A percentile compares a stretch with the other conserved stretches of the same genome.
Evolutionary conservation across 2,888 invertebrate species (phyloP).

Genomic region (Oegoconia quadripuncta): DNA sequence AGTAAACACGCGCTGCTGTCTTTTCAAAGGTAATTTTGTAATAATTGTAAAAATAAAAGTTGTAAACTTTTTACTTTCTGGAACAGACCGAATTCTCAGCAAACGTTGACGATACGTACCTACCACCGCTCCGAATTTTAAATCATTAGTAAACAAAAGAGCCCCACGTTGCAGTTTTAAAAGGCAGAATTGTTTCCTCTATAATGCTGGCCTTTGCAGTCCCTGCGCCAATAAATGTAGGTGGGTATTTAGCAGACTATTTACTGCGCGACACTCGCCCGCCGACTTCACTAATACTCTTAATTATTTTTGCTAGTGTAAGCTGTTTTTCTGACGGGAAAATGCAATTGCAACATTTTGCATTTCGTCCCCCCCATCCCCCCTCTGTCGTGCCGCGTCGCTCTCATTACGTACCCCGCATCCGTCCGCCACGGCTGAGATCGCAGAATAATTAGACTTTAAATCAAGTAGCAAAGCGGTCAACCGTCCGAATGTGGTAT

Average conservation of each 20-base stretch:
- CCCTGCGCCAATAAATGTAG: slow-evolving; percentile 72
- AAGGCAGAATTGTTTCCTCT: slow-evolving; percentile 69
- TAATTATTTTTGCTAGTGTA: slow-evolving; percentile 77
- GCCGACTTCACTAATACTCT: slow-evolving; percentile 73
- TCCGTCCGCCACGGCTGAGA: slow-evolving; percentile 67
- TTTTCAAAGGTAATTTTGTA: no score
- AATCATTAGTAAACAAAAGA: slow-evolving; percentile 43
- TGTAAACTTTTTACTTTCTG: no score
- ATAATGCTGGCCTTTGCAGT: slow-evolving; percentile 60
- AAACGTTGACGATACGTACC: background rate
- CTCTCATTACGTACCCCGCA: slow-evolving; percentile 67
- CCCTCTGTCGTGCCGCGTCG: slow-evolving; percentile 28
- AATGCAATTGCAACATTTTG: slow-evolving; percentile 75
- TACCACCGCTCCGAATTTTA: background rate
- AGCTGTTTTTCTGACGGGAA: slow-evolving; percentile 75
- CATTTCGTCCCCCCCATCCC: no score
- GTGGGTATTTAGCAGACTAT: slow-evolving; percentile 75
- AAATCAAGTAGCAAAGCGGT: slow-evolving; percentile 75
- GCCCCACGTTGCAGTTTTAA: slow-evolving; percentile 49
- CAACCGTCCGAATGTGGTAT: slow-evolving; percentile 73
- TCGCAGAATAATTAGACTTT: slow-evolving; percentile 75
- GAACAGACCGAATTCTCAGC: background rate
- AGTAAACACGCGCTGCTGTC: no score
- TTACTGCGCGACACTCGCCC: slow-evolving; percentile 71
- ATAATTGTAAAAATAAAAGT: no score